Evolutionary conservation across 1,140 invertebrate genomes (phyloP), one percentile per base, ranked within the genome.

Genomic region (Micrasema minimum): DNA sequence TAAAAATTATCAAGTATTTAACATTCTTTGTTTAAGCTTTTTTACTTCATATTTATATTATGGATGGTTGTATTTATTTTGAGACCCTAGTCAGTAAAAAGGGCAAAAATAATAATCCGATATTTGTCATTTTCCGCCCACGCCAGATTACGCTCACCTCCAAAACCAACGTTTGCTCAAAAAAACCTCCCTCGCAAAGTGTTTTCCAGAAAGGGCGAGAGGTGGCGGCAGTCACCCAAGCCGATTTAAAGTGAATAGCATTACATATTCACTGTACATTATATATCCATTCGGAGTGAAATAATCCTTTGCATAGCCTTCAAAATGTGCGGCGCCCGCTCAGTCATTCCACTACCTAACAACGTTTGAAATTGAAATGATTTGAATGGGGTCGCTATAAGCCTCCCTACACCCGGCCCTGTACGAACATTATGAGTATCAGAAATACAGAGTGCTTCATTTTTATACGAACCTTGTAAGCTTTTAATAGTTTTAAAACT

Each of bases 361-460:
- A 72, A 75, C 70, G 74, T 75, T 75, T 75, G 74, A 75, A 75
- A 75, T 75, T 75, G 74, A 75, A 75, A 75, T 75, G 67, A 75
- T 75, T 75, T 75, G 59, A 75, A 75, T 75, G 51, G 74, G 65
- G 74, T 66, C 68, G 65, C 57, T 71, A 72, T 75, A 75, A 75
- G 73, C 73, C 73, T 62, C 66, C 69, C 68, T 51, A 53, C 43
- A 59, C 64, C 66, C 46, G 18, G 18, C 59, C 70, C 59, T 72
- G 59, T 69, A 48, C 69, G 37, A 71, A 66, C 62, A 72, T 75
- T 75, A 75, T 75, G 73, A 75, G 59, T 75, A 66, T 46, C 38
- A 6, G 12, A 2, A 37, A 18, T 68, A 71, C 45, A 48, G 68
- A 1, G 65, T 68, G 69, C 35, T 31, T 20, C n/a, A 14, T 57